Evolutionary conservation across 2,888 invertebrate species (phyloP).

Genomic region (Leucania comma): DNA sequence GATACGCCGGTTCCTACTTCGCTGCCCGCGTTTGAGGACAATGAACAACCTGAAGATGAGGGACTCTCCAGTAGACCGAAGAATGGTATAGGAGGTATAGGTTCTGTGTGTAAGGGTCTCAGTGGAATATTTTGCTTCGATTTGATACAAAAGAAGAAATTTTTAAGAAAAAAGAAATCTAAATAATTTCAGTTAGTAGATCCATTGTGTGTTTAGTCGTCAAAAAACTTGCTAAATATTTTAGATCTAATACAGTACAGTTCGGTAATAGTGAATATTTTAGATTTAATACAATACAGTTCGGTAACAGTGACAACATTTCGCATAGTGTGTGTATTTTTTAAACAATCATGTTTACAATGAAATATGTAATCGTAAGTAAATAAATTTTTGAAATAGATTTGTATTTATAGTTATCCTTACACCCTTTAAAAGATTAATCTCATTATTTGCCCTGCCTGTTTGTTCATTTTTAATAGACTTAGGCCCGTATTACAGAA

Average conservation of each 20-base stretch:
- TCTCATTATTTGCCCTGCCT: no score
- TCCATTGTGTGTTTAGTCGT: slow-evolving; percentile 1
- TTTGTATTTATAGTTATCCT: slow-evolving; percentile 6
- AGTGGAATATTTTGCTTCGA: slow-evolving; percentile 74
- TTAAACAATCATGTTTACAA: slow-evolving; percentile 4
- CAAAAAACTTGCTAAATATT: not conserved
- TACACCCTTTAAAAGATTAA: not conserved
- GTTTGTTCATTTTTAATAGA: no score
- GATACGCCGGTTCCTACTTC: not conserved
- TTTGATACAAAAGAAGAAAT: slow-evolving; percentile 44
- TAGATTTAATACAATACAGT: slow-evolving; percentile 8
- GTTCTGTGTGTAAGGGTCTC: slow-evolving; percentile 73
- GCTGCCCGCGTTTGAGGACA: not conserved
- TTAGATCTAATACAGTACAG: slow-evolving; percentile 7
- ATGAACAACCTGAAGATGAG: slow-evolving; percentile 15
- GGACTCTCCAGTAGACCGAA: slow-evolving; percentile 65
- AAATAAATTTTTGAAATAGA: slow-evolving; percentile 31
- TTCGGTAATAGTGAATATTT: no score
- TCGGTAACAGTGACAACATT: slow-evolving; percentile 2
- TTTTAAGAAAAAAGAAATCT: slow-evolving; percentile 6
- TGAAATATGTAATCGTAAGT: slow-evolving; percentile 21
- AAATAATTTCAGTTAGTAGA: not conserved
- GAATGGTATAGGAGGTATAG: slow-evolving; percentile 73
- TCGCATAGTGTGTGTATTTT: slow-evolving; percentile 17
- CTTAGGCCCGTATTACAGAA: no score